Base-by-base conservation (phyloP, 2,113 vertebrate species). In the Bostrychus sinensis region DNA sequence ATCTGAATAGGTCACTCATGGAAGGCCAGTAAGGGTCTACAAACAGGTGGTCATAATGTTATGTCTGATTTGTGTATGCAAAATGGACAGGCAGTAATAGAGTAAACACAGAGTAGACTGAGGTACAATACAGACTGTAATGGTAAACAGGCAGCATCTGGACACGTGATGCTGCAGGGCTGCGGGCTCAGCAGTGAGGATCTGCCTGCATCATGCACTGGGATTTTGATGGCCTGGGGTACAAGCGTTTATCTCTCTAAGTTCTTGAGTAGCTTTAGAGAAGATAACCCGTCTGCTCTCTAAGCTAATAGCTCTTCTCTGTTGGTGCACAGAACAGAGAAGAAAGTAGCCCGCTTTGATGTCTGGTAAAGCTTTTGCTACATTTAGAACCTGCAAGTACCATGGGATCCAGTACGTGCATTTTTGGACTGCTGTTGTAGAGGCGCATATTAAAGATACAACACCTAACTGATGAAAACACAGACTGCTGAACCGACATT, bases 171-270 rank as follows among this genome's bases (percentile, higher is more conserved):
- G 38, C 66, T 61, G 60, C 58, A 3, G 63, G 57, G 53, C 57
- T 13, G 51, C 19, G 53, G 25, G 39, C 62, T 65, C 23, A 70
- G 72, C 67, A 53, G 55, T 55, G 50, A 54, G 56, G 56, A 58
- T 66, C 60, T 56, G 77, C 78, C 73, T 80, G 76, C 50, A 19
- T 65, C 60, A 59, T 66, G 48, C 61, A 19, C 38, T 64, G 60
- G 70, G 55, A 66, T 80, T 66, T 46, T 34, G 62, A 62, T 70
- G 64, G 62, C 77, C 72, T 65, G 69, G 77, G 75, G 81, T 76
- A 46, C 81, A 60, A 5, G 62, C 51, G 38, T 34, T 16, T 10
- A 20, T 45, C 3, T 0, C 28, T 6, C n/a, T n/a, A n/a, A n/a
- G n/a, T n/a, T n/a, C n/a, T n/a, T n/a, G n/a, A n/a, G 6, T 46